phyloP scores from a whole-genome alignment of 1,140 invertebrate genomes.

The Apis mellifera region DNA sequence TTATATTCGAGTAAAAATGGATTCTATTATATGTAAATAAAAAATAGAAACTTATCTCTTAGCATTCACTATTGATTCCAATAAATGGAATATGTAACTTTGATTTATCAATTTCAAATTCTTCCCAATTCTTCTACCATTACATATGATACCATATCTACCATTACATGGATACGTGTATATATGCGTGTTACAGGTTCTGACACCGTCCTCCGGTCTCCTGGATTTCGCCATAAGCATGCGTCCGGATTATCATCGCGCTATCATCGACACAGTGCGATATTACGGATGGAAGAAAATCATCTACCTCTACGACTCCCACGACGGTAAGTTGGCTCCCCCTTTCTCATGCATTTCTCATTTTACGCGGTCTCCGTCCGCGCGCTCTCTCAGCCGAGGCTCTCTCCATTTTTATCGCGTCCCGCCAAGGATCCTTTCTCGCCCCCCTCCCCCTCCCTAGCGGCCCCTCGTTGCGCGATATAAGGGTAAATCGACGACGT shows the following conservation, averaged over 20 bases:
- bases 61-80: no score
- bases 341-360: conserved; percentile 73
- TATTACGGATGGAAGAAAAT: conserved; percentile 96
- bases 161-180: no score
- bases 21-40: no score
- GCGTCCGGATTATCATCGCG: conserved; percentile 96
- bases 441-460: neutral
- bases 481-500: conserved; percentile 32
- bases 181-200: conserved; percentile 81
- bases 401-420: conserved; percentile 65
- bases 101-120: no score
- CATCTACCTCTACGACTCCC: conserved; percentile 97
- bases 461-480: conserved; percentile 60
- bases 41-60: no score
- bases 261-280: conserved; percentile 95
- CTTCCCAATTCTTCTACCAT: no score
- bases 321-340: conserved; percentile 90
- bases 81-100: no score
- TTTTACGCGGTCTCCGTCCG: conserved; percentile 58
- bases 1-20: no score
- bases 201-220: conserved; percentile 91
- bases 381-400: neutral
- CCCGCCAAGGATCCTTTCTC: conserved; percentile 37
- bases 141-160: no score
- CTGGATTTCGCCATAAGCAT: conserved; percentile 95